Percentiles rank a stretch among this genome's conserved stretches.
Conservation (phyloP, 2,888 invertebrate genomes). For the Synergus laeviventris region DNA sequence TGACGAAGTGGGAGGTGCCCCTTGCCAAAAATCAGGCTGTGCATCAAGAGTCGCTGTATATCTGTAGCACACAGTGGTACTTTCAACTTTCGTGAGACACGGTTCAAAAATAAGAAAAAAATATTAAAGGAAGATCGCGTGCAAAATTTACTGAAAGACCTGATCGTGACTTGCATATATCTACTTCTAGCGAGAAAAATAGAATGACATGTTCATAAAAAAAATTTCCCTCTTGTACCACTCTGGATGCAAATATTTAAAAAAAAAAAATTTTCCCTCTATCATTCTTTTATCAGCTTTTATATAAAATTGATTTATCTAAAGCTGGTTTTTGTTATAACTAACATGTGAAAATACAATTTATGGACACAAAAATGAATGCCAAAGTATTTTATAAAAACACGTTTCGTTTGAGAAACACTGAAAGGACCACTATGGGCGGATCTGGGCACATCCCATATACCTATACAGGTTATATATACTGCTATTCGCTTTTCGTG, state of each 20-base stretch:
- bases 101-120: conserved; percentile 25
- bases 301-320: background rate
- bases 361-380: background rate
- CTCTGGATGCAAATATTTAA: background rate
- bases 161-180: background rate
- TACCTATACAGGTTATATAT: conserved; percentile 66
- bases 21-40: conserved; percentile 72
- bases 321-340: background rate
- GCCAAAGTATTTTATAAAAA: conserved; percentile 21
- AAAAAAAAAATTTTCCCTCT: background rate
- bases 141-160: background rate
- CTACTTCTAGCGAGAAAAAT: background rate
- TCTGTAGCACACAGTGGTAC: conserved; percentile 63
- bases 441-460: conserved; percentile 71
- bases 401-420: conserved; percentile 65
- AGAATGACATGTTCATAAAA: background rate
- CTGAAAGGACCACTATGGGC: conserved; percentile 71
- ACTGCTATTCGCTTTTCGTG: conserved; percentile 70
- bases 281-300: background rate
- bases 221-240: background rate
- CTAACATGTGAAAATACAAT: background rate
- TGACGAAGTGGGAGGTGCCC: conserved; percentile 70
- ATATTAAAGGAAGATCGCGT: conserved; percentile 17
- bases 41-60: conserved; percentile 60
- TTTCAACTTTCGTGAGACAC: conserved; percentile 51